Percentiles rank a stretch among this genome's conserved stretches.
Evolutionary conservation across 2,797 vertebrate species (phyloP).

Genomic region (Thaleichthys pacificus): DNA sequence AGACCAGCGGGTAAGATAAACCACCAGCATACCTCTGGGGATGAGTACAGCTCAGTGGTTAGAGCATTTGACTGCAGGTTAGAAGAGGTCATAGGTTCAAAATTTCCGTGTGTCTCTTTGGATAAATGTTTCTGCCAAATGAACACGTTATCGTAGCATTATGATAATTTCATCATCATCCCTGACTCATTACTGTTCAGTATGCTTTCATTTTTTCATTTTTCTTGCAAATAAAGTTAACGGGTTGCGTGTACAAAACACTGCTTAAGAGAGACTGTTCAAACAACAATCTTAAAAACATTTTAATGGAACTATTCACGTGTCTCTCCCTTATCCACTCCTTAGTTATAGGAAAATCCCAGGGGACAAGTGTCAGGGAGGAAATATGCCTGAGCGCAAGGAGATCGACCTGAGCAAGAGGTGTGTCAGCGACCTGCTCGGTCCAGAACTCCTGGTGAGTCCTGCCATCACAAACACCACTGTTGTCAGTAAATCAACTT

Average conservation of each 20-base stretch:
- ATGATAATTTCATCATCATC: too few species aligned
- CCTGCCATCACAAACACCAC: not conserved
- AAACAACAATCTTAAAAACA: too few species aligned
- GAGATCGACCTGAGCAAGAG: constrained; percentile 85
- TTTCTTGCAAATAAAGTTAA: too few species aligned
- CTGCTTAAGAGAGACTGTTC: too few species aligned
- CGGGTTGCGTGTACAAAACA: too few species aligned
- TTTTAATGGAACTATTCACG: too few species aligned
- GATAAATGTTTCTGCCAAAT: too few species aligned
- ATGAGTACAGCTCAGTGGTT: constrained; percentile 3
- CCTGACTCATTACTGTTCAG: too few species aligned
- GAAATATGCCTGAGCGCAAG: constrained; percentile 74
- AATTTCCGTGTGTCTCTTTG: not conserved
- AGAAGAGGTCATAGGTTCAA: constrained; percentile 70
- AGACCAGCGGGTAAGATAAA: constrained; percentile 81
- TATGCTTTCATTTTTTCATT: too few species aligned
- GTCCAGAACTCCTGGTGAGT: constrained; percentile 70
- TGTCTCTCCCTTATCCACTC: not conserved
- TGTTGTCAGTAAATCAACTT: not conserved
- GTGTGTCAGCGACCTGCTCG: constrained; percentile 85
- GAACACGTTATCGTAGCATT: too few species aligned
- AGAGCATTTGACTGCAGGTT: constrained; percentile 76
- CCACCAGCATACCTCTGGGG: too few species aligned
- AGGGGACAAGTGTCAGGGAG: constrained; percentile 88
- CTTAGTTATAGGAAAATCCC: constrained; percentile 93